Percentiles rank a stretch among this genome's conserved stretches.
These are phyloP conservation scores for Palythoa grandis DNA, from an alignment of 92 coral and sea anemone genomes.

Conservation along the genomic window DNA sequence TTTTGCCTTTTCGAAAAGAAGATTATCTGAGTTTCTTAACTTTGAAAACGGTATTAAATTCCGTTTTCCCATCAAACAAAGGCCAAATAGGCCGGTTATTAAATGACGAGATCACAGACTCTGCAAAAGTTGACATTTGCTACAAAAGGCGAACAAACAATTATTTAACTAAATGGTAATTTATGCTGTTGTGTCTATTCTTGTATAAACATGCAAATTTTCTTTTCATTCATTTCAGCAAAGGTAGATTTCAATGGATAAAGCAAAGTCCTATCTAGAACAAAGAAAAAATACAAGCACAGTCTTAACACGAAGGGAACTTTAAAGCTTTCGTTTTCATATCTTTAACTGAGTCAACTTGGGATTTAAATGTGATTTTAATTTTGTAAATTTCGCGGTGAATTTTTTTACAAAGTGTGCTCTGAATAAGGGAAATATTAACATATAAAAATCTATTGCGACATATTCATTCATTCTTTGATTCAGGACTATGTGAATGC, in stretches of 20 bases:
- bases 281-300: slow-evolving; percentile 45
- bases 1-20: background rate
- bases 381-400: slow-evolving; percentile 33
- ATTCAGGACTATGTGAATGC: slow-evolving; percentile 23
- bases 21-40: background rate
- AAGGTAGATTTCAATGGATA: slow-evolving; percentile 51
- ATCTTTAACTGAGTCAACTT: slow-evolving; percentile 3
- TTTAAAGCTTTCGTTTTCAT: background rate
- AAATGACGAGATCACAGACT: slow-evolving; percentile 11
- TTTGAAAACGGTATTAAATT: background rate
- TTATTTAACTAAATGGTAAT: slow-evolving; percentile 59
- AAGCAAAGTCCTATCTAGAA: slow-evolving; percentile 34
- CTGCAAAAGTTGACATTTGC: slow-evolving; percentile 42
- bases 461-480: slow-evolving; percentile 37
- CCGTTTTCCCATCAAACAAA: background rate
- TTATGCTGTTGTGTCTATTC: slow-evolving; percentile 71
- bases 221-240: slow-evolving; percentile 61
- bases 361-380: background rate
- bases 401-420: slow-evolving; percentile 45
- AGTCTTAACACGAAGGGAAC: background rate
- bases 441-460: slow-evolving; percentile 16
- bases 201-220: slow-evolving; percentile 73
- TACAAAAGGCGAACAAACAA: slow-evolving; percentile 55
- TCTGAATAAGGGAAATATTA: background rate
- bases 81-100: slow-evolving; percentile 1